phyloP scores from a whole-genome alignment of 2,888 invertebrate species.

The Idaea biselata region DNA sequence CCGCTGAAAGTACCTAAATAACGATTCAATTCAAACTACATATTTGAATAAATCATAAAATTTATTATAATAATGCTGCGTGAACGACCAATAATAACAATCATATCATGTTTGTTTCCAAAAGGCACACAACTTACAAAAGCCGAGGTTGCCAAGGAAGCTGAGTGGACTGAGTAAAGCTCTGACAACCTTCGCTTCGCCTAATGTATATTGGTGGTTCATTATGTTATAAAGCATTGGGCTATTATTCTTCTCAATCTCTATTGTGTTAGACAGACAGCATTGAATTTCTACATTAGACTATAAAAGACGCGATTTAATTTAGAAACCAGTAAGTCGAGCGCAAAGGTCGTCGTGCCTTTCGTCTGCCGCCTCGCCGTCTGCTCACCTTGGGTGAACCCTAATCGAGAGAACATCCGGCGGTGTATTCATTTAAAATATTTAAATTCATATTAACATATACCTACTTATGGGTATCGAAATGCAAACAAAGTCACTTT shows the following conservation, averaged over 20 bases:
- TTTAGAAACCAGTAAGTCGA: slow-evolving; percentile 67
- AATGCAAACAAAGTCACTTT: slow-evolving; percentile 47
- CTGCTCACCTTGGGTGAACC: slow-evolving; percentile 68
- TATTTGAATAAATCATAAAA: too few species aligned
- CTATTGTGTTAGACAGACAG: slow-evolving; percentile 57
- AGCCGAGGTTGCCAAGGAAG: background rate
- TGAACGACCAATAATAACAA: background rate
- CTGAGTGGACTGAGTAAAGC: background rate
- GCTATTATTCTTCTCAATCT: slow-evolving; percentile 31
- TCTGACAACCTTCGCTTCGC: background rate
- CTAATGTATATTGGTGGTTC: background rate
- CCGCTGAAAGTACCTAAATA: too few species aligned
- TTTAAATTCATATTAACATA: slow-evolving; percentile 43
- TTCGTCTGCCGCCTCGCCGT: slow-evolving; percentile 71
- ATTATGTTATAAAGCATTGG: slow-evolving; percentile 14
- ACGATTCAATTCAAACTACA: too few species aligned
- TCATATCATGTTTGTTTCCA: background rate
- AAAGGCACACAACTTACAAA: background rate
- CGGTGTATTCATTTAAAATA: slow-evolving; percentile 41
- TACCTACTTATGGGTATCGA: slow-evolving; percentile 28
- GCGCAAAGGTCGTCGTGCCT: slow-evolving; percentile 59
- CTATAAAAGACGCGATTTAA: slow-evolving; percentile 61
- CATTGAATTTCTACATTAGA: slow-evolving; percentile 60
- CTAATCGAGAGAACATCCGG: slow-evolving; percentile 52
- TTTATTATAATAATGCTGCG: background rate